A percentile compares a stretch with the other conserved stretches of the same genome.
Conservation (phyloP, 2,797 vertebrate genomes). For the Enteromius fasciolatus region DNA sequence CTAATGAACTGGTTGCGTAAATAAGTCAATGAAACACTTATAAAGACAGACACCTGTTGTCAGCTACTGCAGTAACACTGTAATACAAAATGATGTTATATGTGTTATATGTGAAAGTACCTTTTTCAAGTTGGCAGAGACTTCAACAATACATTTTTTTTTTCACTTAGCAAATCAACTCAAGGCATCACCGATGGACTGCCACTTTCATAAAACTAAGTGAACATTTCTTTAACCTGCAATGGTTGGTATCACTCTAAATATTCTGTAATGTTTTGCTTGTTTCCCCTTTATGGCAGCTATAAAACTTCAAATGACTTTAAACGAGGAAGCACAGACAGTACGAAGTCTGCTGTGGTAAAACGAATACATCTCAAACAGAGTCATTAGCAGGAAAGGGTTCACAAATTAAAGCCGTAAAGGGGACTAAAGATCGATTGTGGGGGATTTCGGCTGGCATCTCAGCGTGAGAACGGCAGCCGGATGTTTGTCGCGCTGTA, state of each 20-base stretch:
- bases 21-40: not conserved
- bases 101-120: not conserved
- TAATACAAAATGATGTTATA: not conserved
- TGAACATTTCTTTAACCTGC: not conserved
- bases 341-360: not conserved
- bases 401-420: slow-evolving; percentile 14
- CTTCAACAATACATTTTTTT: not conserved
- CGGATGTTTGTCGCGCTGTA: slow-evolving; percentile 61
- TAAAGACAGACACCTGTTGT: not conserved
- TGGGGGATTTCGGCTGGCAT: slow-evolving; percentile 56
- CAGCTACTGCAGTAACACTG: not conserved
- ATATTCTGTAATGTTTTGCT: slow-evolving; percentile 3
- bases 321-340: not conserved
- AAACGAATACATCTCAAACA: slow-evolving; percentile 15
- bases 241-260: not conserved
- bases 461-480: slow-evolving; percentile 62
- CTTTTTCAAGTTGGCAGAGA: not conserved
- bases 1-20: not conserved
- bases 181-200: not conserved
- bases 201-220: not conserved
- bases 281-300: not conserved
- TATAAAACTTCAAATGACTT: slow-evolving; percentile 28
- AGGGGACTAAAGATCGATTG: slow-evolving; percentile 58
- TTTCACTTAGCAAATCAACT: not conserved
- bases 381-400: slow-evolving; percentile 24